Percentiles rank a stretch among this genome's conserved stretches.
phyloP scores from a whole-genome alignment of 2,113 vertebrate species.

The Eubucco bourcierii region DNA sequence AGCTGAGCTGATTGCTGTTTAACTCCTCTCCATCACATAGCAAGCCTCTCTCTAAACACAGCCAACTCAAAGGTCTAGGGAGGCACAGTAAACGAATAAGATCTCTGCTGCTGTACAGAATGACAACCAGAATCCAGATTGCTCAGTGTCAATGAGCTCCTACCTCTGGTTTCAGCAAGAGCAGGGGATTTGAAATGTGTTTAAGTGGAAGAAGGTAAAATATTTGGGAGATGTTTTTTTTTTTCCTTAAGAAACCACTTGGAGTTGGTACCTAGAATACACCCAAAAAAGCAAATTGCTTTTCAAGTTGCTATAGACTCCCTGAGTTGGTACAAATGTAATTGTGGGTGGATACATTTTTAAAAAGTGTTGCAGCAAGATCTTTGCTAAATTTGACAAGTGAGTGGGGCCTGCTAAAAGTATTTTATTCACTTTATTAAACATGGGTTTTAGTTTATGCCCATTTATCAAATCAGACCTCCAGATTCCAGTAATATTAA shows the following conservation, averaged over 20 bases:
- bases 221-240: neutral
- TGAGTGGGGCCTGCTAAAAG: constrained; percentile 39
- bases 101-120: neutral
- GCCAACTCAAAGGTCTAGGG: neutral
- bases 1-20: neutral
- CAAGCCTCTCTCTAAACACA: neutral
- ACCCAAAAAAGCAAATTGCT: constrained; percentile 1
- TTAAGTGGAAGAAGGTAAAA: neutral
- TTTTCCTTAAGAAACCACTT: neutral
- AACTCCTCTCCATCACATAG: neutral
- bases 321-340: constrained; percentile 35
- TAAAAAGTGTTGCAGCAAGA: constrained; percentile 6
- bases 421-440: constrained; percentile 10
- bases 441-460: neutral
- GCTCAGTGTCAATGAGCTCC: neutral
- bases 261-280: neutral
- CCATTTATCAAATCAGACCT: neutral
- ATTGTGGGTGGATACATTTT: constrained; percentile 53
- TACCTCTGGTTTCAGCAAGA: neutral
- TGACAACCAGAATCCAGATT: neutral
- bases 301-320: constrained; percentile 33
- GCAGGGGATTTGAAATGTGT: neutral
- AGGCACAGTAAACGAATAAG: neutral
- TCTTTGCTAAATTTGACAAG: constrained; percentile 41
- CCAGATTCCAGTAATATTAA: neutral